These are phyloP conservation scores for Erythrocercus mccallii DNA, from an alignment of 2,113 vertebrate species.

Conservation along the genomic window DNA sequence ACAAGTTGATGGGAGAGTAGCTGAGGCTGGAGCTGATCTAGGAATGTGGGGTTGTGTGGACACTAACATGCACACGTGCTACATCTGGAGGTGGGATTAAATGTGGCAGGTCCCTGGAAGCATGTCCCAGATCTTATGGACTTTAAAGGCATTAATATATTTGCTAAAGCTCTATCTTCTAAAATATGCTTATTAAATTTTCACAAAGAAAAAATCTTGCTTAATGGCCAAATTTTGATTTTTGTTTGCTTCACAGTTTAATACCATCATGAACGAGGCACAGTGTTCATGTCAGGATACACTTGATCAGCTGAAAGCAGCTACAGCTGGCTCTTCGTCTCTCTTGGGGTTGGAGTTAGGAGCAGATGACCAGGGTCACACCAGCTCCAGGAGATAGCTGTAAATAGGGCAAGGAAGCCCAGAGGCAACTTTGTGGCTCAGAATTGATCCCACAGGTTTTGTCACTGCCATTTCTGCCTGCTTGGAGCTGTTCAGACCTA, in stretches of 20 bases:
- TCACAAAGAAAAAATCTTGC: not conserved
- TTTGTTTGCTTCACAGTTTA: not conserved
- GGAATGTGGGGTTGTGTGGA: not conserved
- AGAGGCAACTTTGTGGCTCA: not conserved
- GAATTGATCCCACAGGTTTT: not conserved
- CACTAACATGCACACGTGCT: rapidly evolving
- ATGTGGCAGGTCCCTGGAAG: rapidly evolving
- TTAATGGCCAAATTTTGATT: not conserved
- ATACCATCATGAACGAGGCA: not conserved
- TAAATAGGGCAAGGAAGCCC: not conserved
- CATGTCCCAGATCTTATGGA: rapidly evolving
- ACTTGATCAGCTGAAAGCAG: not conserved
- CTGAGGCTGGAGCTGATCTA: not conserved
- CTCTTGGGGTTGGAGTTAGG: not conserved
- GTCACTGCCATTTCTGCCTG: not conserved
- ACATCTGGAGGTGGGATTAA: not conserved
- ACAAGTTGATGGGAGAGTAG: not conserved
- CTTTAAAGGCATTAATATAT: not conserved
- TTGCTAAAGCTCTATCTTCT: not conserved
- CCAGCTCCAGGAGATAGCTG: not conserved
- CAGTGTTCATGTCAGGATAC: rapidly evolving
- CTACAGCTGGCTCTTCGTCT: not conserved
- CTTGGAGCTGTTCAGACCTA: not conserved
- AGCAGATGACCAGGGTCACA: not conserved
- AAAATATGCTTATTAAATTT: not conserved